These are phyloP conservation scores for Vicugna pacos DNA, from an alignment of 2,113 vertebrate species.

Conservation along the genomic window DNA sequence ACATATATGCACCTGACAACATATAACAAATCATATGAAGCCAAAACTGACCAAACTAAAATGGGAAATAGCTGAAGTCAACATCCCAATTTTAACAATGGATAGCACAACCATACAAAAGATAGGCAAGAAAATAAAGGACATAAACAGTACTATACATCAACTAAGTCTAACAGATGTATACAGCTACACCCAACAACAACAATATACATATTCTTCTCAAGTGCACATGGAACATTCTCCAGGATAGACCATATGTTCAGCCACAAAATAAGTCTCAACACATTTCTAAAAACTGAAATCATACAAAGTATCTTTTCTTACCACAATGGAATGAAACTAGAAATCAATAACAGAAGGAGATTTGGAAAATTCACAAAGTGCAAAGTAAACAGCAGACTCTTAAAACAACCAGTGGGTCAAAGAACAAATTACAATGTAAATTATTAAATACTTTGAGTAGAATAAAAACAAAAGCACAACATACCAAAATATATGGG, in stretches of 20 bases:
- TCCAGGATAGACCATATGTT: not conserved
- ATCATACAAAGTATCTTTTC: conserved; percentile 28
- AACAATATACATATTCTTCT: not conserved
- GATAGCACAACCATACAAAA: not conserved
- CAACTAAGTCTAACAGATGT: not conserved
- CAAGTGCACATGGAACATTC: not conserved
- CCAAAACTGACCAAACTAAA: conserved; percentile 30
- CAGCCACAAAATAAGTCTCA: not conserved
- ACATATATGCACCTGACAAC: not conserved
- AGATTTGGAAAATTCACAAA: conserved; percentile 29
- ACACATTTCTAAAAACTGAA: not conserved
- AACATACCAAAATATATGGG: not conserved
- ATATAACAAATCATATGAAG: not conserved
- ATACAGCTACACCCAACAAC: not conserved
- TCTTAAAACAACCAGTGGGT: not conserved
- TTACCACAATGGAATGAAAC: conserved; percentile 39
- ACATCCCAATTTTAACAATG: not conserved
- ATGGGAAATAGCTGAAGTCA: not conserved
- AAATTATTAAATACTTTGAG: conserved; percentile 42
- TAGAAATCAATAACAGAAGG: conserved; percentile 23
- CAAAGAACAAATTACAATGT: conserved; percentile 40
- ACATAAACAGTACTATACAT: not conserved
- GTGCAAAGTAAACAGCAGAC: not conserved
- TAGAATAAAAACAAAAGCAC: not conserved
- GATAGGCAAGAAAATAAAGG: not conserved